Percentiles rank a stretch among this genome's conserved stretches.
These are phyloP conservation scores for Gallinago jamesoni DNA, from an alignment of 2,113 vertebrate species.

Conservation along the genomic window DNA sequence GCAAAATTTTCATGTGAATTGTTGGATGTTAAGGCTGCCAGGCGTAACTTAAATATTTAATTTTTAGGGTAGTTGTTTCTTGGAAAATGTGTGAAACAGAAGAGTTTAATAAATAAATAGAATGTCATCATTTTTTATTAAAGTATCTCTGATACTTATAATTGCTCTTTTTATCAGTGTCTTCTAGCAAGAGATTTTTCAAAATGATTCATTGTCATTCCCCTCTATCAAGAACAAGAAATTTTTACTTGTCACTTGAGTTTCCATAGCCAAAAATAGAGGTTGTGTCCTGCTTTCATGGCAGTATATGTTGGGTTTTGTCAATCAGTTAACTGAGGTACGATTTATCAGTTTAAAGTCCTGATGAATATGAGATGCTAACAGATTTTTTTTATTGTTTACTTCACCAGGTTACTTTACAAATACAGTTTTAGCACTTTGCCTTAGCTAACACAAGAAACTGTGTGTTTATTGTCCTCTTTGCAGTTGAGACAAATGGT, in stretches of 20 bases:
- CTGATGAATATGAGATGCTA: not conserved
- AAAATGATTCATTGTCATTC: not conserved
- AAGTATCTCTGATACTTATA: not conserved
- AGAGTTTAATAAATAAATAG: not conserved
- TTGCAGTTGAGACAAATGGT: not conserved
- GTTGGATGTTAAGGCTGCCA: not conserved
- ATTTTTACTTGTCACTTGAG: not conserved
- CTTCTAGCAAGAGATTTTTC: not conserved
- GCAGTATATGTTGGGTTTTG: not conserved
- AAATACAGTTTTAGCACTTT: not conserved
- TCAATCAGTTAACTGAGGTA: not conserved
- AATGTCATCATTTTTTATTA: not conserved
- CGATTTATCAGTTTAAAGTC: not conserved
- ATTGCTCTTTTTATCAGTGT: not conserved
- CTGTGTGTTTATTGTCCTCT: not conserved
- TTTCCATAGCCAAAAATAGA: not conserved
- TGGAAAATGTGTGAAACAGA: not conserved
- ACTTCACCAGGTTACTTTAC: not conserved
- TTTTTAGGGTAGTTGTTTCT: not conserved
- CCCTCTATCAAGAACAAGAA: not conserved
- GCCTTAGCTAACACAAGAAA: not conserved
- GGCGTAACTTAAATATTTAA: not conserved
- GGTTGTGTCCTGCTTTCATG: not conserved
- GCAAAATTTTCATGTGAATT: not conserved
- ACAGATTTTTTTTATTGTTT: not conserved